A percentile compares a stretch with the other conserved stretches of the same genome.
Evolutionary conservation across 2,113 vertebrate species (phyloP).

Genomic region (Meleagris gallopavo): DNA sequence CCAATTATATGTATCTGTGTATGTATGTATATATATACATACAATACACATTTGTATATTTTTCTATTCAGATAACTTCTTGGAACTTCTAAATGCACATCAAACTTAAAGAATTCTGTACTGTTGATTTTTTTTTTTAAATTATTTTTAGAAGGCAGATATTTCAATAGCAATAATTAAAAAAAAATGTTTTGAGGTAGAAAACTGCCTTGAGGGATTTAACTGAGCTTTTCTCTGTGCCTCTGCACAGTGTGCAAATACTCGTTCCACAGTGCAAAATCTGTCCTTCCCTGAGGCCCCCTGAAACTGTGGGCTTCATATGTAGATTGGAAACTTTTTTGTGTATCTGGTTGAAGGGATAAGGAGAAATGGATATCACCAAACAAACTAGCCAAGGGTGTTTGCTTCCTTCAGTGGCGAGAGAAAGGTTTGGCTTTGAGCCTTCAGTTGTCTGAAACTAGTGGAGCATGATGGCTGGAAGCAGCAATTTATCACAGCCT

Average conservation of each 20-base stretch:
- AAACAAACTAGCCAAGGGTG: background rate
- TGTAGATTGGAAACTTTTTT: background rate
- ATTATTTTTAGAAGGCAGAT: background rate
- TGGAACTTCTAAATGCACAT: background rate
- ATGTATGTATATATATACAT: no score
- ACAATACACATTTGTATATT: background rate
- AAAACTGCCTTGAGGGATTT: background rate
- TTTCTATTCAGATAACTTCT: background rate
- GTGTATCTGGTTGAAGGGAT: background rate
- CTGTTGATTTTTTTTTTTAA: background rate
- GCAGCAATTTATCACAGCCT: background rate
- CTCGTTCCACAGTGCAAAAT: background rate
- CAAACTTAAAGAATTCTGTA: background rate
- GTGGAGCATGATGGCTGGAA: background rate
- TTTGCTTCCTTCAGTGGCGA: background rate
- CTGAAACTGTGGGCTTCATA: background rate
- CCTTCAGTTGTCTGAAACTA: background rate
- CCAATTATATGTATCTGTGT: background rate
- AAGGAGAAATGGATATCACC: background rate
- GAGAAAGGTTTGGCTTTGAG: background rate
- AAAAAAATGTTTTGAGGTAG: background rate
- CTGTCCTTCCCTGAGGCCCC: background rate
- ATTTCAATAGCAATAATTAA: background rate
- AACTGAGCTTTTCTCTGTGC: background rate
- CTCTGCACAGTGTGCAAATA: background rate